These are phyloP conservation scores for Tachypleus tridentatus DNA, from an alignment of 1,140 invertebrate species.

Conservation along the genomic window DNA sequence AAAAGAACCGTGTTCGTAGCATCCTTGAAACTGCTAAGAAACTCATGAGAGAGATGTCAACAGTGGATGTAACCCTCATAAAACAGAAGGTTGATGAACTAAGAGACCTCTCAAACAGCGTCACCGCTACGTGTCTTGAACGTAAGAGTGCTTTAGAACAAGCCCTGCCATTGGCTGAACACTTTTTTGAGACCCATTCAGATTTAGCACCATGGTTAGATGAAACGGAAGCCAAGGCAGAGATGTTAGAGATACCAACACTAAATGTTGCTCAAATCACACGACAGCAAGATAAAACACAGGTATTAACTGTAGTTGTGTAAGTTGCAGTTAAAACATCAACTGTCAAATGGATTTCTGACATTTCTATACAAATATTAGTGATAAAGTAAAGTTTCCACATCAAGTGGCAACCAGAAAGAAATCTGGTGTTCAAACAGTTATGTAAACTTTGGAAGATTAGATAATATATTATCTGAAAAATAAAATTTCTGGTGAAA, in stretches of 20 bases:
- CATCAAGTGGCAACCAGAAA: no score
- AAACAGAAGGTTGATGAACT: slow-evolving; percentile 83
- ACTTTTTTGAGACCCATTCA: slow-evolving; percentile 84
- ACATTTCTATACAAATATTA: no score
- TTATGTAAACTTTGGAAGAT: no score
- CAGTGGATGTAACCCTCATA: slow-evolving; percentile 73
- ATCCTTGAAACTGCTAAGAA: slow-evolving; percentile 86
- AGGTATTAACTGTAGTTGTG: slow-evolving; percentile 38
- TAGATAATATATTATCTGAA: no score
- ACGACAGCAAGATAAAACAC: slow-evolving; percentile 86
- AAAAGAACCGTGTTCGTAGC: slow-evolving; percentile 80
- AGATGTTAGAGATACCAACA: slow-evolving; percentile 77
- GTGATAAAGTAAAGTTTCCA: no score
- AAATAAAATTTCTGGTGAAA: no score
- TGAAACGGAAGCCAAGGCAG: slow-evolving; percentile 84
- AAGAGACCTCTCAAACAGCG: slow-evolving; percentile 78
- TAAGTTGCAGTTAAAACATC: no score
- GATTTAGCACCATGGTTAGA: slow-evolving; percentile 84
- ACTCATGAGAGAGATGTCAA: slow-evolving; percentile 74
- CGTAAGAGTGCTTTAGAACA: slow-evolving; percentile 80
- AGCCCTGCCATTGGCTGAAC: slow-evolving; percentile 79
- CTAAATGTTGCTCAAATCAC: slow-evolving; percentile 83
- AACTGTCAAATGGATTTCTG: no score
- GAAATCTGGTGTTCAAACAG: no score
- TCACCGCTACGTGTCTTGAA: slow-evolving; percentile 70